Percentiles rank a stretch among this genome's conserved stretches.
Conservation (phyloP, 2,888 invertebrate genomes). For the Trichopria drosophilae region DNA sequence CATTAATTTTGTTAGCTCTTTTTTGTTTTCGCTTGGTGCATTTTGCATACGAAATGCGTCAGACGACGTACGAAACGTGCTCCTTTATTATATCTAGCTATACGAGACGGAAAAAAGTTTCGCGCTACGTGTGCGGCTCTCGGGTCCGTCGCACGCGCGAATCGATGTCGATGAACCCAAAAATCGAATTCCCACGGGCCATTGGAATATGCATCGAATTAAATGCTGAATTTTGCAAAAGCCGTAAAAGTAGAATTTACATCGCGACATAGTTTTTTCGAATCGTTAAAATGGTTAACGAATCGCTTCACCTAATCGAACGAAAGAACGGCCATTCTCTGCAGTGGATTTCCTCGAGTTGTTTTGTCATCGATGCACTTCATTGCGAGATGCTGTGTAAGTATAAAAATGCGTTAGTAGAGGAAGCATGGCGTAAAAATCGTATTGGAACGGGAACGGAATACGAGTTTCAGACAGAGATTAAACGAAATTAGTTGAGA, state of each 20-base stretch:
- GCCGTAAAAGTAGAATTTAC: conserved; percentile 9
- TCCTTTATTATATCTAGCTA: conserved; percentile 46
- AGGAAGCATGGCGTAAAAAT: no score
- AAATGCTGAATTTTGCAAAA: conserved; percentile 1
- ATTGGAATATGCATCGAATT: neutral
- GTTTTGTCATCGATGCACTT: no score
- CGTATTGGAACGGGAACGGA: no score
- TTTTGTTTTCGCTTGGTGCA: conserved; percentile 40
- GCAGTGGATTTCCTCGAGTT: no score
- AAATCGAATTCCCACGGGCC: conserved; percentile 1
- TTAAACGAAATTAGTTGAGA: no score
- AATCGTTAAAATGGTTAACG: conserved; percentile 3
- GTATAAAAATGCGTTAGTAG: no score
- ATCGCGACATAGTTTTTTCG: neutral
- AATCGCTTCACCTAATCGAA: no score
- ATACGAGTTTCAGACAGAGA: no score
- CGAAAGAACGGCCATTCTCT: no score
- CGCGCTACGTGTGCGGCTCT: conserved; percentile 36
- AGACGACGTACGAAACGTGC: conserved; percentile 32
- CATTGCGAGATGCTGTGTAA: no score
- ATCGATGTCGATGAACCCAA: neutral
- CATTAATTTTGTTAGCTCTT: conserved; percentile 48
- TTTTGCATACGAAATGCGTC: conserved; percentile 48
- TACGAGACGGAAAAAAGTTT: conserved; percentile 39
- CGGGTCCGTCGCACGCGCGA: conserved; percentile 32